Evolutionary conservation across 1,140 invertebrate genomes (phyloP).

Genomic region (roundworm (Caenorhabditis elegans)): WBcel235 BX284604.4:13277501-13278000

Average conservation of each 20-base stretch:
- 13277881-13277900: too few species aligned
- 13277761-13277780: too few species aligned
- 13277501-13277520: conserved; percentile 77
- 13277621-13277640: conserved; percentile 87
- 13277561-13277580: conserved; percentile 91
- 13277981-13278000: too few species aligned
- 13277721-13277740: conserved; percentile 93
- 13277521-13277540: conserved; percentile 83
- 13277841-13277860: too few species aligned
- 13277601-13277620: conserved; percentile 99
- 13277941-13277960: too few species aligned
- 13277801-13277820: too few species aligned
- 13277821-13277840: too few species aligned
- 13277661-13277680: conserved; percentile 51
- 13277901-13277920: too few species aligned
- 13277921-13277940: too few species aligned
- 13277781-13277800: too few species aligned
- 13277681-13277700: conserved; percentile 96
- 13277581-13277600: conserved; percentile 83
- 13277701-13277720: conserved; percentile 88
- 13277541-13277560: conserved; percentile 87
- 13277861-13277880: too few species aligned
- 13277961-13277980: too few species aligned
- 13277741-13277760: conserved; percentile 76
- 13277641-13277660: conserved; percentile 73